These are phyloP conservation scores for Nyctibius bracteatus DNA, from an alignment of 2,113 vertebrate species.

Conservation along the genomic window DNA sequence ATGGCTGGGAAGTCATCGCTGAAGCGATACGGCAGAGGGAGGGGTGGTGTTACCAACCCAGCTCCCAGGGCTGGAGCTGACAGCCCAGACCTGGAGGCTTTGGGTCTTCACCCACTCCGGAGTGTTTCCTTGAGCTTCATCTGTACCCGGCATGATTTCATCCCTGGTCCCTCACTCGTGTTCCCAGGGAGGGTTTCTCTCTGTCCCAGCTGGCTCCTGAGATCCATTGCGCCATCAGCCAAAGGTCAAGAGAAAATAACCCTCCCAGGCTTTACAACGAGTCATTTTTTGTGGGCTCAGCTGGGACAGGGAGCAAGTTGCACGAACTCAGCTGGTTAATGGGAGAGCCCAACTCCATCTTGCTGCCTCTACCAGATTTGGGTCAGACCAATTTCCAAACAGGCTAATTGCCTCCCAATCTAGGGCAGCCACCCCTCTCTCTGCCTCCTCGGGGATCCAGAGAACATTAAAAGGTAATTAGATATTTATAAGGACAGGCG, in stretches of 20 bases:
- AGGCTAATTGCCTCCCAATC: constrained; percentile 47
- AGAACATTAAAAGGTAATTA: constrained; percentile 63
- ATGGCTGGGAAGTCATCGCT: background rate
- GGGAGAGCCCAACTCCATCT: background rate
- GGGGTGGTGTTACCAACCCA: background rate
- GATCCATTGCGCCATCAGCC: background rate
- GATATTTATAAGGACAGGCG: constrained; percentile 61
- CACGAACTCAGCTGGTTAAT: background rate
- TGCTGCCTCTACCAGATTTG: background rate
- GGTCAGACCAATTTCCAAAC: constrained; percentile 29
- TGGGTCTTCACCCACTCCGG: background rate
- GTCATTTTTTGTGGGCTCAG: background rate
- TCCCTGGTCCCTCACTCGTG: background rate
- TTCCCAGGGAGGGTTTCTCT: background rate
- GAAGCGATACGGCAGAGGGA: rapidly evolving
- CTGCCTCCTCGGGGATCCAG: constrained; percentile 17
- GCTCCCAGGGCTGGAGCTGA: background rate
- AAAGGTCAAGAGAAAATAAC: background rate
- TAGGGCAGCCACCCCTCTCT: constrained; percentile 22
- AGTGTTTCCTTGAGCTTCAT: background rate
- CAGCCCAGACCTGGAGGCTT: background rate
- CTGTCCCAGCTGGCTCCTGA: background rate
- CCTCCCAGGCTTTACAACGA: background rate
- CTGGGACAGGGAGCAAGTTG: background rate
- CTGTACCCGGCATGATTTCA: background rate